Evolutionary conservation across 2,888 invertebrate species (phyloP), one percentile per base, ranked within the genome.

Genomic region (Ferrisia virgata): DNA sequence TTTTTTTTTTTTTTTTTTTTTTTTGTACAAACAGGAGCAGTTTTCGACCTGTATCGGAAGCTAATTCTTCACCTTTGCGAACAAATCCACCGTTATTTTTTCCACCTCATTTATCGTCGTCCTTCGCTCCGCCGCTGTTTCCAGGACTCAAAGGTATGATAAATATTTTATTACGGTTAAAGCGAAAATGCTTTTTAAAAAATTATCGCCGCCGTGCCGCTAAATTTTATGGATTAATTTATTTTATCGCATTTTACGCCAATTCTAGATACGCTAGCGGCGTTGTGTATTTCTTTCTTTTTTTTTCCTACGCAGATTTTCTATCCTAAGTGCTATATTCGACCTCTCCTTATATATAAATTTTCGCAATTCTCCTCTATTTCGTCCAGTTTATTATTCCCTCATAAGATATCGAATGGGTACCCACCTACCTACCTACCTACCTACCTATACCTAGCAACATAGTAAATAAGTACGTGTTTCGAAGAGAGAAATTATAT

Each of bases 121-220:
- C 93, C 87, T 90, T 92, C 86, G 91, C 93, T 82, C 95, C 95
- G 87, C 95, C 95, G 8, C 91, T 96, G 87, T 96, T 96, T 89
- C 93, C 94, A 83, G 91, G 91, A 84, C 90, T 95, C 85, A 95
- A 95, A 93, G 94, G 94, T 94, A 90, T 90, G 88, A 72, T 78
- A 18, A 64, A 72, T 72, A 36, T 72, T 72, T 72, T 72, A 72
- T 36, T 72, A 72, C 36, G 33, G 72, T 72, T 33, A 36, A 69
- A 72, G 72, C 15, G 64, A 64, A 64, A 64, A 28, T 64, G 64
- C 64, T 72, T 72, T 72, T 72, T 31, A 31, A 72, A 72, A 72
- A 72, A 72, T 72, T 72, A 72, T 36, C 72, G 72, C 31, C 28
- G 0, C 31, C 36, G 72, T 22, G 0, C 31, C 36, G 72, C 33